These are phyloP conservation scores for Melierax canorus DNA, from an alignment of 2,113 vertebrate species.

Conservation along the genomic window DNA sequence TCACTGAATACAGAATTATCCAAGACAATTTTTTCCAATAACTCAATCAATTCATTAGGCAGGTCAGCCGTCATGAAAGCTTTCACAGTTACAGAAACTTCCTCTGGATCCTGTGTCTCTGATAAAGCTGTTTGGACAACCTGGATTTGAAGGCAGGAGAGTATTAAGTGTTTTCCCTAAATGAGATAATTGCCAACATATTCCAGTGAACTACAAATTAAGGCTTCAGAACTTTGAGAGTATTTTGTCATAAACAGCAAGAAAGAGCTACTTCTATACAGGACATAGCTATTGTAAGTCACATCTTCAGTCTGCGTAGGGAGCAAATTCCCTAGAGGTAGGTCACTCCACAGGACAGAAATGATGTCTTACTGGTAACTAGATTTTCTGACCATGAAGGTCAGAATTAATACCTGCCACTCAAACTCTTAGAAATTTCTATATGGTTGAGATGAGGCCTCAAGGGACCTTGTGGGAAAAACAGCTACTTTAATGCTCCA, in stretches of 20 bases:
- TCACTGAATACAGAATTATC: slow-evolving; percentile 92
- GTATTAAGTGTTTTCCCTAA: background rate
- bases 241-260: background rate
- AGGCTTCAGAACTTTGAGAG: background rate
- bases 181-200: background rate
- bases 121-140: slow-evolving; percentile 92
- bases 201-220: background rate
- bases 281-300: background rate
- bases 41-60: slow-evolving; percentile 89
- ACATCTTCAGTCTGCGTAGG: background rate
- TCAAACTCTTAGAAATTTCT: background rate
- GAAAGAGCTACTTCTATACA: background rate
- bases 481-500: background rate
- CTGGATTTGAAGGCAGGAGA: slow-evolving; percentile 64
- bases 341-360: background rate
- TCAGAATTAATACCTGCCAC: background rate
- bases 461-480: background rate
- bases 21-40: slow-evolving; percentile 91
- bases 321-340: background rate
- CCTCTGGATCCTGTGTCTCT: slow-evolving; percentile 92
- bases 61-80: slow-evolving; percentile 93
- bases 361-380: background rate
- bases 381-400: background rate
- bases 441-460: background rate
- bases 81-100: slow-evolving; percentile 90